Base-by-base conservation (phyloP, 2,113 vertebrate genomes). In the Ochotona princeps region DNA sequence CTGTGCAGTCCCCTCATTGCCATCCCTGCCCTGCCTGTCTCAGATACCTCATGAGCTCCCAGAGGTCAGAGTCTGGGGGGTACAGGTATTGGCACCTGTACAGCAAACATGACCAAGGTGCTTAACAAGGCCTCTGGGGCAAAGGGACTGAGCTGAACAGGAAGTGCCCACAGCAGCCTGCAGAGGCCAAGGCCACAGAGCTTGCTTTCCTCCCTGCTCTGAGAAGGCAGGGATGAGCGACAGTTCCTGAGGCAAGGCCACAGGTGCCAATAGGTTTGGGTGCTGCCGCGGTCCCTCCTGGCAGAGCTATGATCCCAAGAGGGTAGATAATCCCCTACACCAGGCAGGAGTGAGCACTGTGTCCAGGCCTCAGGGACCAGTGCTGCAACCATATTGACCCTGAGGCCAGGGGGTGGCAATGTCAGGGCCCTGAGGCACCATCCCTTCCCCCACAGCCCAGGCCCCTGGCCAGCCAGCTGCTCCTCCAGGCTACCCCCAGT, bases 71-170 rank as follows among this genome's bases (percentile, higher is more conserved):
- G 9, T 54, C 57, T 30, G 9, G n/a, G 44, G 21, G 60, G 57
- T 5, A 7, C 0, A 0, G 74, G 5, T 30, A 1, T 54, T n/a
- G 60, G 1, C n/a, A 7, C 11, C 13, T 51, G 12, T 47, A 44
- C 23, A 3, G 20, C 9, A 8, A 76, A 69, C 5, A 23, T 18
- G 6, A 44, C 38, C 38, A 1, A n/a, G 25, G 17, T 63, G 38
- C 5, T 63, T 25, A 70, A 21, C 28, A 38, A 35, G 44, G 23
- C 30, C 21, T 38, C 13, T 44, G 72, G 23, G 54, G 10, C 38
- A 54, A 23, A 23, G 72, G 35, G 51, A 60, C 1, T 28, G 54
- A 54, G 54, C 2, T 28, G 63, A 32, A 5, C 25, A 5, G 51
- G 7, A 73, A 23, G 28, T n/a, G 51, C 66, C 63, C 65, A 26